A percentile compares a stretch with the other conserved stretches of the same genome.
phyloP scores from a whole-genome alignment of 2,888 invertebrate species.

The Ischnura elegans region DNA sequence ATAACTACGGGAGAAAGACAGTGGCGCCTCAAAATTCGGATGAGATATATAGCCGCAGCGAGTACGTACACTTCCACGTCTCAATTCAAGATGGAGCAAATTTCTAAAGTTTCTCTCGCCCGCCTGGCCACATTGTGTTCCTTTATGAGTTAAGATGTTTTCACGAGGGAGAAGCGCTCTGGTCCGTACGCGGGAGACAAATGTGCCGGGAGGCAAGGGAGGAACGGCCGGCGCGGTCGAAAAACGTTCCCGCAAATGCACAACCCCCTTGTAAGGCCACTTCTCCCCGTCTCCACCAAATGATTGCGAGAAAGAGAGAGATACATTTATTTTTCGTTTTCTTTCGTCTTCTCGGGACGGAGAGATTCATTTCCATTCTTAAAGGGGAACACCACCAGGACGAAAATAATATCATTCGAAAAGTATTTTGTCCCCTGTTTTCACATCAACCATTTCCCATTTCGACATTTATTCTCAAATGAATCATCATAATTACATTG shows the following conservation, averaged over 20 bases:
- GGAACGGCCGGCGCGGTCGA: neutral
- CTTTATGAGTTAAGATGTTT: neutral
- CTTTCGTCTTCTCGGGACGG: neutral
- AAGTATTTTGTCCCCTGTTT: no score
- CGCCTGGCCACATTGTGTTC: neutral
- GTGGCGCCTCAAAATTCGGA: no score
- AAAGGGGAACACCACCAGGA: no score
- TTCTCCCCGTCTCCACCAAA: neutral
- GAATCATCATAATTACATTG: no score
- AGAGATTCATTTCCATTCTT: neutral
- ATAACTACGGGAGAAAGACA: no score
- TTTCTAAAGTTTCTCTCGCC: neutral
- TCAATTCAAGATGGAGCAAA: neutral
- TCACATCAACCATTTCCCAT: no score
- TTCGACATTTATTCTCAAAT: no score
- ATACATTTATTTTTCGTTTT: neutral
- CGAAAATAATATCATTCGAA: no score
- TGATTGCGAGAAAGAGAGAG: neutral
- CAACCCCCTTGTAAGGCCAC: neutral
- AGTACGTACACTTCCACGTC: no score
- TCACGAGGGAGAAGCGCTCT: neutral
- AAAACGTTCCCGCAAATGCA: neutral
- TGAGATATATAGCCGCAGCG: no score
- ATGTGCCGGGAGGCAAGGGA: neutral
- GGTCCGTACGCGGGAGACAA: neutral